A percentile compares a stretch with the other conserved stretches of the same genome.
Conservation (phyloP, 2,113 vertebrate genomes). For the Phasianus colchicus region DNA sequence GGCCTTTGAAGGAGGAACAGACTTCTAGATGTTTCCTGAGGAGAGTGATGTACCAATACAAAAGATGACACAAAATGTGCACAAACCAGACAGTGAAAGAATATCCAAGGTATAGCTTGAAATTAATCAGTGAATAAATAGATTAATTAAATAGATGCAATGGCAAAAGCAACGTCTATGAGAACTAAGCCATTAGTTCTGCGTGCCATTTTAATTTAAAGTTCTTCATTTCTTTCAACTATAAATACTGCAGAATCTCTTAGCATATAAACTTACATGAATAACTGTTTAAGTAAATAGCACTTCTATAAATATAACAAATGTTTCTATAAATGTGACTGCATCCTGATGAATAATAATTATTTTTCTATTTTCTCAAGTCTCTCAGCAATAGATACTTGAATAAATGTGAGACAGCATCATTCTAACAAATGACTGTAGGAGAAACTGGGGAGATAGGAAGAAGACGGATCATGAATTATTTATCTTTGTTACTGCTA, state of each 20-base stretch:
- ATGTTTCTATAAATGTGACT: constrained; percentile 42
- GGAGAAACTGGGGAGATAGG: neutral
- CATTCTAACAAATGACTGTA: constrained; percentile 14
- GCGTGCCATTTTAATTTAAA: constrained; percentile 5
- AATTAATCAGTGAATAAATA: neutral
- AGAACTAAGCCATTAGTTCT: neutral
- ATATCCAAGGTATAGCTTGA: neutral
- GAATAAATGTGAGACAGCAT: constrained; percentile 29
- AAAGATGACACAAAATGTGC: neutral
- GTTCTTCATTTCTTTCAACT: constrained; percentile 6
- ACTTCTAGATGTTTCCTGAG: neutral
- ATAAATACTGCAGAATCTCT: constrained; percentile 32
- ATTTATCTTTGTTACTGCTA: constrained; percentile 6
- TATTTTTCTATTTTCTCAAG: constrained; percentile 55
- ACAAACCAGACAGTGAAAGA: neutral
- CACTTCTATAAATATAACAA: constrained; percentile 46
- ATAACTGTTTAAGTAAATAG: constrained; percentile 17
- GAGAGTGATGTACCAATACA: neutral
- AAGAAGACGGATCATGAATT: constrained; percentile 1
- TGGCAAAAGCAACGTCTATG: neutral
- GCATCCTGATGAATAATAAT: constrained; percentile 51
- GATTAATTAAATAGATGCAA: neutral
- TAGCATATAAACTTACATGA: neutral
- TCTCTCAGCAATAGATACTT: constrained; percentile 25
- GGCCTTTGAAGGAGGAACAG: neutral